These are phyloP conservation scores for Galerucella nymphaeae DNA, from an alignment of 2,888 invertebrate species.

Conservation along the genomic window DNA sequence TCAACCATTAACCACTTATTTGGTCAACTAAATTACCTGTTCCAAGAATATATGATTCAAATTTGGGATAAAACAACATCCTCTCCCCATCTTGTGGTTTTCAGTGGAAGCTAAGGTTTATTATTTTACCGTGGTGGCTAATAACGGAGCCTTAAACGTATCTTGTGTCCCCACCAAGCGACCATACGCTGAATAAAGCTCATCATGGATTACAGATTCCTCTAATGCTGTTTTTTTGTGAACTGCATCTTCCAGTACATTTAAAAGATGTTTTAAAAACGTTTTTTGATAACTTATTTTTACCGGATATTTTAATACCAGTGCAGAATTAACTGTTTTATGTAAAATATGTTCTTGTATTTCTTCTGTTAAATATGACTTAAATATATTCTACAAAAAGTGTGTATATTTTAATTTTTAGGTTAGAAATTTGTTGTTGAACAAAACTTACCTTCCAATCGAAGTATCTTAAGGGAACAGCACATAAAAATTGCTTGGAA, in stretches of 20 bases:
- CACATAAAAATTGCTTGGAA: conserved; percentile 58
- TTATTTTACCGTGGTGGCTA: too few relatives aligned
- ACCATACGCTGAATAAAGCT: conserved; percentile 73
- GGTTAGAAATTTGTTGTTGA: conserved; percentile 25
- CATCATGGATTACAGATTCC: conserved; percentile 72
- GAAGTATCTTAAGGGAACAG: conserved; percentile 49
- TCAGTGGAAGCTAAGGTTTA: too few relatives aligned
- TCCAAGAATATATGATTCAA: too few relatives aligned
- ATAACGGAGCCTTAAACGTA: too few relatives aligned
- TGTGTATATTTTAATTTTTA: conserved; percentile 25
- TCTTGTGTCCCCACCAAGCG: conserved; percentile 65
- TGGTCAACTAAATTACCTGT: too few relatives aligned
- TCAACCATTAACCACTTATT: too few relatives aligned
- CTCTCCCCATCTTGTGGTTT: too few relatives aligned
- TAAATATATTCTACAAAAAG: conserved; percentile 39
- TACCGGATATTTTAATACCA: conserved; percentile 72
- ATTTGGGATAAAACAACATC: too few relatives aligned
- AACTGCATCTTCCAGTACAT: conserved; percentile 67
- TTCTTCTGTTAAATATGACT: conserved; percentile 54
- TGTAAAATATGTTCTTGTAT: conserved; percentile 71
- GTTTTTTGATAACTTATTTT: conserved; percentile 71
- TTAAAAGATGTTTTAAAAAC: conserved; percentile 75
- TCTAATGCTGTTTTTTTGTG: conserved; percentile 27
- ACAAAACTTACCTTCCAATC: conserved; percentile 44
- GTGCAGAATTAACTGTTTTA: conserved; percentile 68